Percentiles rank a stretch among this genome's conserved stretches.
These are phyloP conservation scores for Agrilus planipennis DNA, from an alignment of 1,140 invertebrate genomes.

Conservation along the genomic window DNA sequence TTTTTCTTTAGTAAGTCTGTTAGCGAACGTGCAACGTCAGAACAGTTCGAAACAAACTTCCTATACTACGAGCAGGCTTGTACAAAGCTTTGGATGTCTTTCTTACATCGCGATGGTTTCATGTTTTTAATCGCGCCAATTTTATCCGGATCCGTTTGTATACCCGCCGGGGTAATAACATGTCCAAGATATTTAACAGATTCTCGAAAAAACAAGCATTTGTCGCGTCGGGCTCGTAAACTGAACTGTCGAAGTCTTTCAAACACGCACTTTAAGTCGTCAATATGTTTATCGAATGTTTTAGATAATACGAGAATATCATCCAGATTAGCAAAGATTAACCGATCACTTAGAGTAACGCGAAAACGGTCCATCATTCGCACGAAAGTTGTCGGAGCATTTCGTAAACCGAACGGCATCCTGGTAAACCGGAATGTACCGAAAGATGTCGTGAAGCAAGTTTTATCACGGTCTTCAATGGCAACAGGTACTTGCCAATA, in stretches of 20 bases:
- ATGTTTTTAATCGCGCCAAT: not conserved
- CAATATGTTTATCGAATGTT: conserved; percentile 1
- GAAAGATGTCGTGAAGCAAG: too few relatives aligned
- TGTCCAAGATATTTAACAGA: conserved; percentile 2
- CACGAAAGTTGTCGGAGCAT: too few relatives aligned
- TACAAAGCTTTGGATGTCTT: not conserved
- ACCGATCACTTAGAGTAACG: too few relatives aligned
- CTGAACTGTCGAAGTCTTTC: not conserved
- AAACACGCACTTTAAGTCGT: not conserved
- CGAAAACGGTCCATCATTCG: too few relatives aligned
- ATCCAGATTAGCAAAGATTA: too few relatives aligned
- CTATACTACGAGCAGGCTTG: conserved; percentile 4
- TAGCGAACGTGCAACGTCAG: conserved; percentile 11
- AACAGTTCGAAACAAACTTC: conserved; percentile 11
- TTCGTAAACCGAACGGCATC: too few relatives aligned
- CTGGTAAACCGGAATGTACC: too few relatives aligned
- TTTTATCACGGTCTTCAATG: too few relatives aligned
- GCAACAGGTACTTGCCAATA: too few relatives aligned
- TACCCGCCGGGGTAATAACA: not conserved
- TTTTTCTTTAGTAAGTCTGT: conserved; percentile 13
- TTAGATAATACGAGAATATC: too few relatives aligned
- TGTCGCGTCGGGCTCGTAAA: not conserved
- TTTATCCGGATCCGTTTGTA: not conserved
- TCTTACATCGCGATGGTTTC: not conserved
- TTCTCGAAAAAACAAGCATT: not conserved